Evolutionary conservation across 2,797 vertebrate genomes (phyloP), one percentile per base, ranked within the genome.

Genomic region (Labroides dimidiatus): DNA sequence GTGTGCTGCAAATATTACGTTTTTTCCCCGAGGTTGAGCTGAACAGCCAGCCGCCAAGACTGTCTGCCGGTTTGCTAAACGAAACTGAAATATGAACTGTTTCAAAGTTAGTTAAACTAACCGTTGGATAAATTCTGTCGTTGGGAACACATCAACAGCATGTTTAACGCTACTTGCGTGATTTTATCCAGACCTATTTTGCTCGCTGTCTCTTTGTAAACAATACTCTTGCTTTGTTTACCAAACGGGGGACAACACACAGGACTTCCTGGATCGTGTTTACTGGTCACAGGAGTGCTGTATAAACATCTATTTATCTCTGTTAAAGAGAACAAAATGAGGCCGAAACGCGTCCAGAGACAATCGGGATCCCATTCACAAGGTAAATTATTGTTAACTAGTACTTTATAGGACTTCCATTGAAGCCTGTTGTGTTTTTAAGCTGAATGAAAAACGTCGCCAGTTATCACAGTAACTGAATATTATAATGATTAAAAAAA

Each of bases 321-420:
- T 10, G 55, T 73, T 56, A 84, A 75, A 67, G 72, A 80, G 41
- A 81, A 75, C 74, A 89, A 71, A 57, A 94, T 94, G 93, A 94
- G 90, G 85, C 80, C 89, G 14, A 90, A 87, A 77, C 84, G 69
- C 49, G 61, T 5, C 14, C 76, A 85, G 17, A 88, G 30, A 19
- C 76, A 73, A 1, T n/a, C 43, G 1, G 81, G 77, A 65, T 4
- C 77, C 16, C 58, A 23, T 6, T 69, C 72, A 44, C 67, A 87
- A 84, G 90, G 93, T 93, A 87, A 64, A 6, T 5, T 19, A 10
- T 47, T 21, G 1, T 63, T 52, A 27, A 50, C 15, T 23, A 10
- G 7, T 19, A 4, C 42, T 15, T 64, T 33, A 33, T 9, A 33
- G 4, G 4, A 33, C 30, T 33, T 1, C 4, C 30, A 33, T 33